A percentile compares a stretch with the other conserved stretches of the same genome.
phyloP scores from a whole-genome alignment of 35 echinoderm and acorn worm genomes.

The Antedon bifida region DNA sequence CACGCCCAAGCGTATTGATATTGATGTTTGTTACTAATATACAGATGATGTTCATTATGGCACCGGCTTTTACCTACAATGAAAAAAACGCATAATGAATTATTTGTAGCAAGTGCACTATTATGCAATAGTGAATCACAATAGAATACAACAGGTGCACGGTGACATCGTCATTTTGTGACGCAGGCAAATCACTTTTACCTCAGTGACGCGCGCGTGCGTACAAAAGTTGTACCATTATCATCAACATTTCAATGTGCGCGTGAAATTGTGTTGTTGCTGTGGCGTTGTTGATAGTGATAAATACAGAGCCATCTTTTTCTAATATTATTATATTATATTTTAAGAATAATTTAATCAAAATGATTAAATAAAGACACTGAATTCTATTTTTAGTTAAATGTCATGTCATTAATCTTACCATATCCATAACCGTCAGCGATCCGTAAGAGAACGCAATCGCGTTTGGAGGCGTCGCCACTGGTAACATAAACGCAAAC shows the following conservation, averaged over 20 bases:
- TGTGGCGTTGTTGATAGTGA: no score
- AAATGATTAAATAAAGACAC: no score
- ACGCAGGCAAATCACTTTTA: no score
- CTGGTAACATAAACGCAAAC: slow-evolving; percentile 81
- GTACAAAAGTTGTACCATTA: no score
- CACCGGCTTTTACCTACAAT: background rate
- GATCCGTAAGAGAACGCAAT: slow-evolving; percentile 66
- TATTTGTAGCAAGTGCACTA: background rate
- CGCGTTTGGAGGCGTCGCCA: slow-evolving; percentile 80
- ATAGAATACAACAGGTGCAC: background rate
- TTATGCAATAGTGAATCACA: background rate
- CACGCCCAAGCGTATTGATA: background rate
- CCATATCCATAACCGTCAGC: slow-evolving; percentile 74
- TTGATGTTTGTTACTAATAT: background rate
- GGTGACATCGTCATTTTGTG: background rate
- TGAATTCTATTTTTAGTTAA: no score
- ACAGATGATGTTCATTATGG: slow-evolving; percentile 4
- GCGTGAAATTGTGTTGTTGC: no score
- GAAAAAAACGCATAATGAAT: background rate
- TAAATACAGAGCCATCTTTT: no score
- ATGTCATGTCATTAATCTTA: slow-evolving; percentile 29
- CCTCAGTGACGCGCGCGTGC: background rate
- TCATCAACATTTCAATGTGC: no score
- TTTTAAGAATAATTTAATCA: no score
- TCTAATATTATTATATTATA: no score